Base-by-base conservation (phyloP, 64 coral and sea anemone genomes). In the Dendrophyllia cribrosa region DNA sequence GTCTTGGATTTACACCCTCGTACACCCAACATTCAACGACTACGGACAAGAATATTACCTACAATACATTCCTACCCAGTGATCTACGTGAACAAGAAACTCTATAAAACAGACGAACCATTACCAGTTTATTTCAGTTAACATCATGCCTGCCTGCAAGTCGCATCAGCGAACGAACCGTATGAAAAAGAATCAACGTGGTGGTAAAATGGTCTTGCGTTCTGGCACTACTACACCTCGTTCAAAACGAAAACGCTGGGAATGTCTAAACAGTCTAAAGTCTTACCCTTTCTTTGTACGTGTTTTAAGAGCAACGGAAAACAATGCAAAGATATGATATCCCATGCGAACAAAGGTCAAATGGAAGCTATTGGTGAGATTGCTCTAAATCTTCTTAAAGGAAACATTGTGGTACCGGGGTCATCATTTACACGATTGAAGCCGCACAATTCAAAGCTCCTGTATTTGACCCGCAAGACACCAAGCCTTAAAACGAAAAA, bases 361-460 rank as follows among this genome's bases (percentile, higher is more conserved):
- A 77, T 77, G 75, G 75, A 75, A 75, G 72, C 72, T 12, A 75
- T 75, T 25, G 22, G 75, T 5, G 75, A 77, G 45, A 24, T 48
- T 6, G 75, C 75, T 49, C 58, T 49, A 4, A 83, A 63, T 83
- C 58, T 83, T 6, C 23, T 70, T 83, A 60, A 83, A 83, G 79
- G 79, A 9, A 83, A 62, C 62, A 49, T 83, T 16, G 7, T 83
- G 9, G 23, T 83, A 34, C 79, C 79, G 17, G 63, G 4, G 26
- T 44, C 24, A 49, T 83, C 79, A 83, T 83, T 83, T 83, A 83
- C 61, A 47, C 58, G 56, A 6, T 66, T 83, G 79, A 83, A 83
- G 58, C 79, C 51, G 19, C 58, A 62, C 53, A 83, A 83, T 23
- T 83, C 22, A 62, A 83, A 83, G 56, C 79, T 83, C 23, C 79